These are phyloP conservation scores for Acleris sparsana DNA, from an alignment of 2,888 invertebrate genomes.

Conservation along the genomic window DNA sequence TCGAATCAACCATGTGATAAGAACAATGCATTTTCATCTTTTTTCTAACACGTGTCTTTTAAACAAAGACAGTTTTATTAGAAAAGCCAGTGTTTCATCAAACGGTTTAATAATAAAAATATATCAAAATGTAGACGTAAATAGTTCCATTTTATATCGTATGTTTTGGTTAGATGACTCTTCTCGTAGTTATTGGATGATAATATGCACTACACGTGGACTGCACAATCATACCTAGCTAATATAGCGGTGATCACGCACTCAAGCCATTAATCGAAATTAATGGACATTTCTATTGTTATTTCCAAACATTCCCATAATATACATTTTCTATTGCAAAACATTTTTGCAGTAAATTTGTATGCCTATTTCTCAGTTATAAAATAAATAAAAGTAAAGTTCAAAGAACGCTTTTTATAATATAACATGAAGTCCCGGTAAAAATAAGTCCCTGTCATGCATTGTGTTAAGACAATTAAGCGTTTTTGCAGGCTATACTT, in stretches of 20 bases:
- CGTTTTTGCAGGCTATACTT: too few species aligned
- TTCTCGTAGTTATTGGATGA: neutral
- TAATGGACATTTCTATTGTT: neutral
- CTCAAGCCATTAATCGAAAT: neutral
- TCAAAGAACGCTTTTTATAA: too few species aligned
- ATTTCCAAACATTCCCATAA: too few species aligned
- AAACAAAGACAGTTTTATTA: conserved; percentile 50
- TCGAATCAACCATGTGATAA: conserved; percentile 63
- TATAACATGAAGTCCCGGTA: too few species aligned
- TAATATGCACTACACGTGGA: conserved; percentile 2
- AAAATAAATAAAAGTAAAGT: too few species aligned
- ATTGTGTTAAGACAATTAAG: too few species aligned
- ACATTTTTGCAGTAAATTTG: too few species aligned
- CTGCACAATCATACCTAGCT: neutral
- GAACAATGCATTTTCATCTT: conserved; percentile 61
- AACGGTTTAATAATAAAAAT: neutral
- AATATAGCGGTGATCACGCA: neutral
- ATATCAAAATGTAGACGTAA: neutral
- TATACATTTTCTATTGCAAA: too few species aligned
- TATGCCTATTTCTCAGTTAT: too few species aligned
- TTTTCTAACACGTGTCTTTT: conserved; percentile 62
- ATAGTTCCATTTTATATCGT: too few species aligned
- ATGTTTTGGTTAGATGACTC: neutral
- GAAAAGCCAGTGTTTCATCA: conserved; percentile 45
- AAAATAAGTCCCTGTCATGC: too few species aligned